Percentiles rank a stretch among this genome's conserved stretches.
These are phyloP conservation scores for Osmerus mordax DNA, from an alignment of 2,113 vertebrate species.

Conservation along the genomic window DNA sequence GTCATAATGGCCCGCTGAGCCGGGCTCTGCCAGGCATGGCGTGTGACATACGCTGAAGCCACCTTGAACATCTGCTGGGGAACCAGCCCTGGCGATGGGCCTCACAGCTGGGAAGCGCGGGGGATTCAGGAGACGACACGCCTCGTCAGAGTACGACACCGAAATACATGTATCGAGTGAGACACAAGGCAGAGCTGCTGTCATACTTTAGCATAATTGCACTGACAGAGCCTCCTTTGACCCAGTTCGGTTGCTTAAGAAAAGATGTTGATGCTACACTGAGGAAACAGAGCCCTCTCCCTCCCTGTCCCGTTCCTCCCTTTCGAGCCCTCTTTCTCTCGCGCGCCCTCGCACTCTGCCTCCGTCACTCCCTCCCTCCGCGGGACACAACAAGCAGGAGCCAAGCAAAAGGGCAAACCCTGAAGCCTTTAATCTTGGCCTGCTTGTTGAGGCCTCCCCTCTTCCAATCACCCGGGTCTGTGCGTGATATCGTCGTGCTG, in stretches of 20 bases:
- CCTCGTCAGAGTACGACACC: conserved; percentile 5
- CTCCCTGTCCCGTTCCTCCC: conserved; percentile 48
- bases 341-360: conserved; percentile 24
- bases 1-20: conserved; percentile 45
- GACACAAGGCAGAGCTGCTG: conserved; percentile 8
- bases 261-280: conserved; percentile 55
- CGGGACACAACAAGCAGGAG: conserved; percentile 51
- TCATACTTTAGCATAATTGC: conserved; percentile 19
- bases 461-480: conserved; percentile 78
- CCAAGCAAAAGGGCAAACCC: conserved; percentile 79
- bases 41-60: conserved; percentile 27
- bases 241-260: conserved; percentile 52
- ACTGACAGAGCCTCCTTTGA: conserved; percentile 47
- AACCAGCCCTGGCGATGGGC: conserved; percentile 11
- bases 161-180: conserved; percentile 17
- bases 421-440: conserved; percentile 82
- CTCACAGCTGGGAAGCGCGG: not conserved
- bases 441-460: conserved; percentile 77
- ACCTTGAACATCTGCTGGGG: conserved; percentile 42
- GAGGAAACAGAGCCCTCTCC: conserved; percentile 44
- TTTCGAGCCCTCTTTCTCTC: conserved; percentile 18
- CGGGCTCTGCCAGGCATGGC: conserved; percentile 31
- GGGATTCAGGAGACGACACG: conserved; percentile 2
- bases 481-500: conserved; percentile 80
- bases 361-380: conserved; percentile 36